These are phyloP conservation scores for Hypotaenidia okinawae DNA, from an alignment of 2,797 vertebrate species.

Conservation along the genomic window DNA sequence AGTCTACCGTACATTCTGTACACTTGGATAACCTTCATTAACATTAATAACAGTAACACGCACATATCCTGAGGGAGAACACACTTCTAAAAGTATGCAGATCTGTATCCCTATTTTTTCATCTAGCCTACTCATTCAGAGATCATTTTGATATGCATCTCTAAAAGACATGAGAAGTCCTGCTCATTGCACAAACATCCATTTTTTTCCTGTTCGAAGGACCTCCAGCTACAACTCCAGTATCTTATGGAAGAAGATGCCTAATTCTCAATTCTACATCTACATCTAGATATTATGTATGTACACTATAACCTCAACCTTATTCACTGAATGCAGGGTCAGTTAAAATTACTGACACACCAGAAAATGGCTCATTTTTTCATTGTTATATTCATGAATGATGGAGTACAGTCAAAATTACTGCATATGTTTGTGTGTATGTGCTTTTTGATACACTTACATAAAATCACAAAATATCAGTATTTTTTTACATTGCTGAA, in stretches of 20 bases:
- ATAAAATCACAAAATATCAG: not conserved
- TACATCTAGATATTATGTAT: not conserved
- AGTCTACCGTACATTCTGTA: not conserved
- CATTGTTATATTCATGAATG: not conserved
- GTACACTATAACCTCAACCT: not conserved
- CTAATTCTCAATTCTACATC: not conserved
- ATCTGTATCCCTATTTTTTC: conserved; percentile 10
- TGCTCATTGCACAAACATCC: not conserved
- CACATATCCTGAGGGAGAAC: not conserved
- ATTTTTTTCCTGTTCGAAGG: not conserved
- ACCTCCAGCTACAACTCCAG: not conserved
- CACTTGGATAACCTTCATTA: not conserved
- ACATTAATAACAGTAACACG: not conserved
- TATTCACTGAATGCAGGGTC: conserved; percentile 3
- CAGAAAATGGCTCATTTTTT: not conserved
- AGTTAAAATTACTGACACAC: not conserved
- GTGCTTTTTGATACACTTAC: not conserved
- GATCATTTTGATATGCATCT: not conserved
- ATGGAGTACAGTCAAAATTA: not conserved
- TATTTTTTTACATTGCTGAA: not conserved
- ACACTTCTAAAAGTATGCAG: not conserved
- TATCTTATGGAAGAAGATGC: not conserved
- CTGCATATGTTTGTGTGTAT: not conserved
- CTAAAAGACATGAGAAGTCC: not conserved
- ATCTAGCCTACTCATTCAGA: not conserved